phyloP scores from a whole-genome alignment of 2,888 invertebrate genomes.

The Linnaemya vulpina region DNA sequence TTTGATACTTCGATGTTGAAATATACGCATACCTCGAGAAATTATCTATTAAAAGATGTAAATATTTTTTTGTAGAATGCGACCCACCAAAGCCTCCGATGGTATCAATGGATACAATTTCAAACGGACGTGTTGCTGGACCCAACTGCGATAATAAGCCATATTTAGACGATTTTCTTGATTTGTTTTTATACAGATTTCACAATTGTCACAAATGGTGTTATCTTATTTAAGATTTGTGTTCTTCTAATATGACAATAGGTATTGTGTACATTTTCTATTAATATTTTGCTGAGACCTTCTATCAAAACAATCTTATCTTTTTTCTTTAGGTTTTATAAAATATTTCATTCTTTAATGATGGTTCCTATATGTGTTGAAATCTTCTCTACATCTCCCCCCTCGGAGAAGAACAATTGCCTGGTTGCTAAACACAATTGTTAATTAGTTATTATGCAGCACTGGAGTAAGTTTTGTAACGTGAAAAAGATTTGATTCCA shows the following conservation, averaged over 20 bases:
- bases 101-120: constrained; percentile 77
- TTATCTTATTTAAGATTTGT: constrained; percentile 67
- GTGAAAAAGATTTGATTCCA: too few relatives aligned
- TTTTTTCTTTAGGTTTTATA: constrained; percentile 57
- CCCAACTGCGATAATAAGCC: constrained; percentile 69
- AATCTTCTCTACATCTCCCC: constrained; percentile 7
- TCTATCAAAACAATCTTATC: constrained; percentile 68
- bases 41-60: too few relatives aligned
- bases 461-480: too few relatives aligned
- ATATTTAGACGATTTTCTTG: constrained; percentile 58
- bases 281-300: constrained; percentile 59
- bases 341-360: constrained; percentile 29
- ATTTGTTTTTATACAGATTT: constrained; percentile 70
- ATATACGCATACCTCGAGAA: too few relatives aligned
- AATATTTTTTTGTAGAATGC: too few relatives aligned
- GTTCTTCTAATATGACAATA: constrained; percentile 66
- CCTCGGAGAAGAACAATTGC: too few relatives aligned
- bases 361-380: not conserved
- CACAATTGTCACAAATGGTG: constrained; percentile 57
- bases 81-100: constrained; percentile 72
- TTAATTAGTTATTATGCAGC: too few relatives aligned
- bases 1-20: too few relatives aligned
- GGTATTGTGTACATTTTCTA: constrained; percentile 60
- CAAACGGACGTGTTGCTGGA: constrained; percentile 73
- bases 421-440: too few relatives aligned